A percentile compares a stretch with the other conserved stretches of the same genome.
These are phyloP conservation scores for Crax fasciolata DNA, from an alignment of 2,797 vertebrate genomes.

Conservation along the genomic window DNA sequence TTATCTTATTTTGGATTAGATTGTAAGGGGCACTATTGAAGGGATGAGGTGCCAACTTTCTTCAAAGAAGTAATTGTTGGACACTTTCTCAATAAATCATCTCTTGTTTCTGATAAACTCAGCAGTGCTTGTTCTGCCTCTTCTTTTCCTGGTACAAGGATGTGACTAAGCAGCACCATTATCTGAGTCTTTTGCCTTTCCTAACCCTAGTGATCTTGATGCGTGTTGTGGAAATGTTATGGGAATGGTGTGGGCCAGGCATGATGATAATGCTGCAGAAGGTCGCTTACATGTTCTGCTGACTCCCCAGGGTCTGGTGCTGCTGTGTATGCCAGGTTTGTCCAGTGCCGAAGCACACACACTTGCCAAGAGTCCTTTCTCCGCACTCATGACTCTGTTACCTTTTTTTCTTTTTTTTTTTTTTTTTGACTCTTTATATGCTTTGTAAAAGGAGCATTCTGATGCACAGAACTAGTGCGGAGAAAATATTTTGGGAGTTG, in stretches of 20 bases:
- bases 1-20: slow-evolving; percentile 60
- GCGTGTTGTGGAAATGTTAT: fast-evolving
- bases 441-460: background rate
- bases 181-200: background rate
- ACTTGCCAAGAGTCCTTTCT: background rate
- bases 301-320: background rate
- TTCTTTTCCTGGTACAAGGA: background rate
- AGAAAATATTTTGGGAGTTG: background rate
- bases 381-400: background rate
- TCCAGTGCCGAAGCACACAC: fast-evolving
- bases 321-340: background rate
- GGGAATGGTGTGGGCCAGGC: background rate
- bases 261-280: background rate
- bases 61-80: slow-evolving; percentile 70
- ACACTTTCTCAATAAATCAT: slow-evolving; percentile 48
- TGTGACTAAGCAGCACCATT: background rate
- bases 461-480: background rate
- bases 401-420: background rate
- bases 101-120: slow-evolving; percentile 59
- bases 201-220: background rate
- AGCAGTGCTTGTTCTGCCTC: slow-evolving; percentile 42
- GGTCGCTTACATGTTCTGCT: fast-evolving
- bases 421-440: background rate
- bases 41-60: background rate
- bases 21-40: background rate